Conservation (phyloP, 2,797 vertebrate species). For the Sarcoramphus papa region DNA sequence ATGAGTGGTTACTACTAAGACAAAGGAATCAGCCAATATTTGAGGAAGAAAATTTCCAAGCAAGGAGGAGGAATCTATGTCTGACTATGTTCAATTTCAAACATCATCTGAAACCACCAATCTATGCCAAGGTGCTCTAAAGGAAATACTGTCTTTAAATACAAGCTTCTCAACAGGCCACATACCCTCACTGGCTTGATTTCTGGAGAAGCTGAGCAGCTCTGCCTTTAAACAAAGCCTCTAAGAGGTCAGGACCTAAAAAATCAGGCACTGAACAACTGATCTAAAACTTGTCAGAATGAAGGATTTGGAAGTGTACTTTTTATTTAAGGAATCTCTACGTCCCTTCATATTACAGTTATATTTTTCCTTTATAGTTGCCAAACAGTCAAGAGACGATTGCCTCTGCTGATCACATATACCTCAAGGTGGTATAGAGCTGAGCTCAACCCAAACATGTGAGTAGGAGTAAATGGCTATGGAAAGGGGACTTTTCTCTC, state of each 20-base stretch:
- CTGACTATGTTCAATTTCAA: neutral
- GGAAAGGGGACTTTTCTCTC: neutral
- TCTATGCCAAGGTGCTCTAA: neutral
- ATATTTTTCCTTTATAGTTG: neutral
- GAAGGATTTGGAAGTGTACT: neutral
- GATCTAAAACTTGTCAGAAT: neutral
- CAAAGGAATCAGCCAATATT: neutral
- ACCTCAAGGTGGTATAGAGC: neutral
- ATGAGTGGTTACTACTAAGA: neutral
- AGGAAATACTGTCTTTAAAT: neutral
- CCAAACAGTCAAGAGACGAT: neutral
- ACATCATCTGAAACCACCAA: neutral
- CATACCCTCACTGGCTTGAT: neutral
- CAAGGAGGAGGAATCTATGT: neutral
- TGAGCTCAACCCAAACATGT: neutral
- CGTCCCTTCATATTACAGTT: neutral
- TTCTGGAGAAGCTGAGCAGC: neutral
- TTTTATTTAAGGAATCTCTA: neutral
- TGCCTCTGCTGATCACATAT: neutral
- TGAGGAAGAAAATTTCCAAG: neutral
- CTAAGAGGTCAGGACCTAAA: neutral
- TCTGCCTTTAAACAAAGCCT: neutral
- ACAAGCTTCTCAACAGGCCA: neutral
- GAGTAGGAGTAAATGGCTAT: neutral
- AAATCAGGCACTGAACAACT: neutral